Base-by-base conservation (phyloP, 1,140 invertebrate species). In the Carposina sasakii region DNA sequence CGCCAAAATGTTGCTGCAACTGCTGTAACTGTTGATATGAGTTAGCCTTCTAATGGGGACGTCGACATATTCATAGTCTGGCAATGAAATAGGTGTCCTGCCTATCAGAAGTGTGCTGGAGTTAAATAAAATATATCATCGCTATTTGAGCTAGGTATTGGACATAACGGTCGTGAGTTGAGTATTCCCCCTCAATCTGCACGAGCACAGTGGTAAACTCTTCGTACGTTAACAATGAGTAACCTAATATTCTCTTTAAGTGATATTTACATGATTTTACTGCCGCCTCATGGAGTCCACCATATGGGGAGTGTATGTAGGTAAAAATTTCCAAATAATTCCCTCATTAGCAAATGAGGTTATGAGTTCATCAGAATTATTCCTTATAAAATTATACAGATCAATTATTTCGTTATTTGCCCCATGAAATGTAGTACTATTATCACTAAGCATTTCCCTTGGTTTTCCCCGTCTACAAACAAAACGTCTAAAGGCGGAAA, bases 261-360 rank as follows among this genome's bases (percentile, higher is more conserved):
- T 48, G 45, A 30, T 23, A 28, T 15, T 48, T 48, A 24, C 3
- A 16, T 17, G 23, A 28, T 10, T 37, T 36, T 4, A 48, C 45
- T 3, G 23, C 33, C 8, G 45, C 20, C 13, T 48, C 45, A n/a
- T 20, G 21, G 1, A 48, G 12, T 1, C 21, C 45, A 23, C 45
- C 21, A 13, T 15, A n/a, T 36, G 31, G 2, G 45, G 45, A 10
- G 33, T 10, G 9, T 48, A 37, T 9, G 31, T 15, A 19, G 45
- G 45, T 34, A 34, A 33, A 17, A 46, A 33, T 3, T 33, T 31
- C 5, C 13, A 46, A 10, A n/a, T 23, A 1, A 46, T 15, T 1
- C 30, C 23, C n/a, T 46, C 28, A 33, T 46, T 13, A 40, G 30
- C 30, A 13, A 4, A 13, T 33, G n/a, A 33, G n/a, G 30, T 33